Evolutionary conservation across 1,140 invertebrate species (phyloP).

Genomic region (Samia ricini): DNA sequence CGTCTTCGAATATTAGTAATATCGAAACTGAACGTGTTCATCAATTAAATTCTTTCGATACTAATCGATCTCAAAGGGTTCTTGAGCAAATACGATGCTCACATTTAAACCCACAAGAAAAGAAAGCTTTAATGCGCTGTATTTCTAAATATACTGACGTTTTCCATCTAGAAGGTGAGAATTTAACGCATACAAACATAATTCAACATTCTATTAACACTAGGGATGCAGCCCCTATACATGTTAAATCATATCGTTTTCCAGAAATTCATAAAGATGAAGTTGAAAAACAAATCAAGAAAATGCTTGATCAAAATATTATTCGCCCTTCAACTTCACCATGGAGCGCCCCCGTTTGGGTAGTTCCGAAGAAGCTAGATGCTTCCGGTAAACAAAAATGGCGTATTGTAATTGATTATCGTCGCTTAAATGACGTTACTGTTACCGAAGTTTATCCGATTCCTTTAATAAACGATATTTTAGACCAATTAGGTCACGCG

Average conservation of each 20-base stretch:
- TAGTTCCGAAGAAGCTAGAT: constrained; percentile 19
- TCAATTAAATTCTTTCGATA: background rate
- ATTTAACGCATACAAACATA: constrained; percentile 18
- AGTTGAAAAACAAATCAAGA: constrained; percentile 27
- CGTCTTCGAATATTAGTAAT: background rate
- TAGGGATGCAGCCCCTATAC: constrained; percentile 20
- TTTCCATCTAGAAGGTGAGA: constrained; percentile 21
- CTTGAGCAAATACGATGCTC: constrained; percentile 12
- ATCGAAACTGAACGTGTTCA: constrained; percentile 12
- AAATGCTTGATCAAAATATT: constrained; percentile 25
- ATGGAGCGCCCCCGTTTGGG: constrained; percentile 14
- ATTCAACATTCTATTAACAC: constrained; percentile 25
- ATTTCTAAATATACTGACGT: constrained; percentile 19
- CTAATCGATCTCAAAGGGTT: constrained; percentile 9
- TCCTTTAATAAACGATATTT: constrained; percentile 21
- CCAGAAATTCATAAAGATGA: constrained; percentile 30
- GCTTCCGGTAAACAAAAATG: constrained; percentile 18
- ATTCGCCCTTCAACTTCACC: constrained; percentile 11
- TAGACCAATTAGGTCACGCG: constrained; percentile 15
- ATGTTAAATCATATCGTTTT: constrained; percentile 29
- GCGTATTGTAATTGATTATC: constrained; percentile 23
- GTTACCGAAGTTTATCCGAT: constrained; percentile 16
- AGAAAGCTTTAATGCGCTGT: constrained; percentile 15
- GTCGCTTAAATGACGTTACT: constrained; percentile 22
- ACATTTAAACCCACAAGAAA: constrained; percentile 21